Evolutionary conservation across 2,888 invertebrate genomes (phyloP), one percentile per base, ranked within the genome.

Genomic region (Azorinus chamasolen): DNA sequence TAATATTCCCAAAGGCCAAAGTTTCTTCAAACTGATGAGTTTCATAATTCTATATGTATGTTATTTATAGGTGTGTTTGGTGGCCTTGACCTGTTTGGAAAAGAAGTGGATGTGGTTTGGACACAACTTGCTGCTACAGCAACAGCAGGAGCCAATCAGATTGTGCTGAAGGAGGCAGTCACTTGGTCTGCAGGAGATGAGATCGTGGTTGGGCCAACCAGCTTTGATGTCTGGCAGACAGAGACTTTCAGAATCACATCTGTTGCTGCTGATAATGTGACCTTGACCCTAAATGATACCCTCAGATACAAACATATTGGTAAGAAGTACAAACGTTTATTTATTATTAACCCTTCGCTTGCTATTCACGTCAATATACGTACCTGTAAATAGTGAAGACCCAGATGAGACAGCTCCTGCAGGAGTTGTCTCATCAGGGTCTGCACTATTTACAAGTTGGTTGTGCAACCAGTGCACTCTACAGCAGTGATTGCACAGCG

Each of bases 31-130:
- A n/a, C n/a, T n/a, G n/a, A n/a, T 45, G 14, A 8, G 20, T n/a
- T 45, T 20, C 14, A 5, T 45, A 45, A 4, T 8, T 4, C 12
- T 25, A 16, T 41, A 43, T 50, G 22, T 22, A 14, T 25, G 6
- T 68, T 20, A 45, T 57, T 77, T 69, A 5, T 63, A 89, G 90
- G 84, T 70, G 89, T 88, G 16, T 90, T 86, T 78, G 91, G 91
- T 45, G 90, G 90, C 20, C 81, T 91, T 37, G 90, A 91, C 68
- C 78, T 91, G 20, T 89, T 90, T 64, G 91, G 91, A 20, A 75
- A 83, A 37, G 81, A 85, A 27, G 77, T 85, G 5, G 81, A 74
- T 18, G 68, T 82, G 0, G 74, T 82, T 0, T 91, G 90, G 90
- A 90, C 90, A 4, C 69, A 81, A 12, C 73, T 91, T 5, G 79